Conservation (phyloP, 1,140 invertebrate genomes). For the Drosophila bifasciata region DNA sequence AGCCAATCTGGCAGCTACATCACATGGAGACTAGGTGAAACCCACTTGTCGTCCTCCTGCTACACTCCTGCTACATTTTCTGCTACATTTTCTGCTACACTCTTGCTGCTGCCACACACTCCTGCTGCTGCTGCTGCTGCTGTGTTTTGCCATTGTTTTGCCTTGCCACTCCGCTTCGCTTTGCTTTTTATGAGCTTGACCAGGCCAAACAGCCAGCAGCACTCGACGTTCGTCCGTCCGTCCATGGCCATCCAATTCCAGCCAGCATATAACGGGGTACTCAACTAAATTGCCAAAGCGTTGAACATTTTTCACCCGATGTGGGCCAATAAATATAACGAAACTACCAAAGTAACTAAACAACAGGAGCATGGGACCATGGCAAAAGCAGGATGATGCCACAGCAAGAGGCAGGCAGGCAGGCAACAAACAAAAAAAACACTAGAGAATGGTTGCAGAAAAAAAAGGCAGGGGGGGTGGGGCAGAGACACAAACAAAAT, state of each 20-base stretch:
- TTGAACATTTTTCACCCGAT: constrained; percentile 83
- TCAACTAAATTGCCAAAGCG: constrained; percentile 83
- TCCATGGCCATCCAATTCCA: constrained; percentile 15
- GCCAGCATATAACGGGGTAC: constrained; percentile 77
- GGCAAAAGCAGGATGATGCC: constrained; percentile 23
- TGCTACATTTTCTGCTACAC: too few relatives aligned
- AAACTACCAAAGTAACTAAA: constrained; percentile 83
- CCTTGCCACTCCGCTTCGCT: constrained; percentile 36
- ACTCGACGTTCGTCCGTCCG: background rate
- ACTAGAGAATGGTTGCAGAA: constrained; percentile 8
- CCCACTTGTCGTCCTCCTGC: too few relatives aligned
- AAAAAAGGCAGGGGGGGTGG: background rate
- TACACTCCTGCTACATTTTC: too few relatives aligned
- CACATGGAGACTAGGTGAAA: constrained; percentile 63
- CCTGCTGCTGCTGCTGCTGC: constrained; percentile 29
- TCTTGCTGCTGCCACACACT: too few relatives aligned
- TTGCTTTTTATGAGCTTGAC: constrained; percentile 72
- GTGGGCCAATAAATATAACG: constrained; percentile 84
- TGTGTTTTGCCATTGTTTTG: constrained; percentile 65
- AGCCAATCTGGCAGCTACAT: constrained; percentile 8
- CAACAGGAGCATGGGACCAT: constrained; percentile 53
- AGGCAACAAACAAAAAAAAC: background rate
- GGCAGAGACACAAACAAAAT: too few relatives aligned
- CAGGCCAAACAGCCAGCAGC: background rate
- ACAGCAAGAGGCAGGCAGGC: constrained; percentile 23